Conservation (phyloP, 2,888 invertebrate genomes). For the Plutella xylostella region DNA sequence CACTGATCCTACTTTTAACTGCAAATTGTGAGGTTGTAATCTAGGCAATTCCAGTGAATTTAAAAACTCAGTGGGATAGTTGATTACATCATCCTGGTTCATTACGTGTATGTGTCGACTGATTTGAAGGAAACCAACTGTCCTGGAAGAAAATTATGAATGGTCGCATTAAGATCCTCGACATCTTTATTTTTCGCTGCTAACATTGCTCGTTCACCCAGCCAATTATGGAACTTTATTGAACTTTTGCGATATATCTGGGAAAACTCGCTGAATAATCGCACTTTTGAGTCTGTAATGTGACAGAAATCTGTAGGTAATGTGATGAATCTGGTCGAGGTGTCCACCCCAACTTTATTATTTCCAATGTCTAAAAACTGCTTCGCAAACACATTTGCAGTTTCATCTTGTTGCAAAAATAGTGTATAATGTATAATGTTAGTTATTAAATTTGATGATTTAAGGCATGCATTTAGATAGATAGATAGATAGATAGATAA, state of each 20-base stretch:
- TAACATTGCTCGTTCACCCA: conserved; percentile 25
- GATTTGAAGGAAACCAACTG: conserved; percentile 7
- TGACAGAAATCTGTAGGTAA: conserved; percentile 20
- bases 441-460: conserved; percentile 2
- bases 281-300: conserved; percentile 16
- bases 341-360: conserved; percentile 18
- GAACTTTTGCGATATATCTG: conserved; percentile 20
- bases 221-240: conserved; percentile 23
- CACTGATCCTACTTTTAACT: conserved; percentile 15
- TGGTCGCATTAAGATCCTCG: conserved; percentile 14
- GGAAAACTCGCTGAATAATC: conserved; percentile 23
- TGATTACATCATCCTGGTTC: conserved; percentile 11
- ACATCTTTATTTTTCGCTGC: conserved; percentile 24
- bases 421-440: conserved; percentile 7
- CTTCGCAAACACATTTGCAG: conserved; percentile 20
- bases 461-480: conserved; percentile 1
- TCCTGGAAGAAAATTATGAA: conserved; percentile 7
- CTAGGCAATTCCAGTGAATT: conserved; percentile 13
- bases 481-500: too few relatives aligned
- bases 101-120: conserved; percentile 14
- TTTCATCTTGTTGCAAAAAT: conserved; percentile 18
- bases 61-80: conserved; percentile 10
- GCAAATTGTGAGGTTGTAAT: conserved; percentile 11
- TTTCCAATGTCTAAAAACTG: conserved; percentile 23
- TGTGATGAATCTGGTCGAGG: conserved; percentile 20